Evolutionary conservation across 2,888 invertebrate genomes (phyloP).

Genomic region (Drosophila tanythrix): DNA sequence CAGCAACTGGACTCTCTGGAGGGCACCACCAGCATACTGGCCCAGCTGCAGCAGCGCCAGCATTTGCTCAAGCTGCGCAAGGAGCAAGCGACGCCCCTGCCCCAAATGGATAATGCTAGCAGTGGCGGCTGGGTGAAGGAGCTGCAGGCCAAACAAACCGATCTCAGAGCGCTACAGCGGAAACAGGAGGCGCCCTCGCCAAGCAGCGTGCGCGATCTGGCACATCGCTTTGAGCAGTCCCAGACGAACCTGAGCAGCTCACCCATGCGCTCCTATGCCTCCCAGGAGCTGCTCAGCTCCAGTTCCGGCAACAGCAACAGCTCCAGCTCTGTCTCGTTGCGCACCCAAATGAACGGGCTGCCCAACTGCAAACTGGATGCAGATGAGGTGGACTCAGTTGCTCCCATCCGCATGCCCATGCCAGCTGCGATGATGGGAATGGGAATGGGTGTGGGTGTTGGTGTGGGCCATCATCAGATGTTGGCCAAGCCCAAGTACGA

Average conservation of each 20-base stretch:
- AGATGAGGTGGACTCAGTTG: conserved; percentile 82
- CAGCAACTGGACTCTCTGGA: conserved; percentile 83
- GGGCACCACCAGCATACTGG: conserved; percentile 86
- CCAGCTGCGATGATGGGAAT: neutral
- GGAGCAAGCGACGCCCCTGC: conserved; percentile 82
- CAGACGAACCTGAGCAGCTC: neutral
- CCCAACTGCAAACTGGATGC: conserved; percentile 68
- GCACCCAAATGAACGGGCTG: conserved; percentile 86
- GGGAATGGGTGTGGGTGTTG: neutral
- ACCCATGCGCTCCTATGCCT: conserved; percentile 80
- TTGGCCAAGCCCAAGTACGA: conserved; percentile 83
- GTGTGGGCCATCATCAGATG: conserved; percentile 22
- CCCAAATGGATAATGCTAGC: conserved; percentile 3
- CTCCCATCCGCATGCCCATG: conserved; percentile 38
- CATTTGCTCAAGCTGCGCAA: conserved; percentile 86
- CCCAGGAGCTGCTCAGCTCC: conserved; percentile 81
- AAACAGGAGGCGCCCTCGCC: conserved; percentile 67
- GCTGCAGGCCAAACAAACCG: conserved; percentile 91
- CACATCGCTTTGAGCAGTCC: conserved; percentile 91
- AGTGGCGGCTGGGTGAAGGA: conserved; percentile 88
- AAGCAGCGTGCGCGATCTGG: conserved; percentile 89
- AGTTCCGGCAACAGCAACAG: conserved; percentile 5
- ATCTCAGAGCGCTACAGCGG: conserved; percentile 85
- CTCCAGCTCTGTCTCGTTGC: conserved; percentile 60
- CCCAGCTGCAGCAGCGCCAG: conserved; percentile 88